Evolutionary conservation across 2,888 invertebrate species (phyloP).

Genomic region (Drosophila stalkeri): DNA sequence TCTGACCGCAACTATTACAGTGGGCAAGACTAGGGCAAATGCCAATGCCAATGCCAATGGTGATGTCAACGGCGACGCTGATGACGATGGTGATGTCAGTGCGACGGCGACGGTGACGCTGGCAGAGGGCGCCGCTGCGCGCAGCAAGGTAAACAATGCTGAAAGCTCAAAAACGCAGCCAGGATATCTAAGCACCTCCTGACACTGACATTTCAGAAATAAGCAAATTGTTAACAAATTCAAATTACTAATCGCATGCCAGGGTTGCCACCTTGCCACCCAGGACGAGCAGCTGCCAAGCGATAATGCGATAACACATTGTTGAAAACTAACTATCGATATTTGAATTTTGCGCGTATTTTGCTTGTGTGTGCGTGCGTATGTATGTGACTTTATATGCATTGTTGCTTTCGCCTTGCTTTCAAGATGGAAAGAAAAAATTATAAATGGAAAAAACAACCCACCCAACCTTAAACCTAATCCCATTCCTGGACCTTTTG

Average conservation of each 20-base stretch:
- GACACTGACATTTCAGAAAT: slow-evolving; percentile 10
- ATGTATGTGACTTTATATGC: slow-evolving; percentile 26
- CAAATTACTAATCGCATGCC: slow-evolving; percentile 53
- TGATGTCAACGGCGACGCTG: slow-evolving; percentile 26
- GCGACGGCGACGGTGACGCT: slow-evolving; percentile 63
- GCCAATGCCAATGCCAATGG: slow-evolving; percentile 13
- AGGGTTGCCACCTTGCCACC: slow-evolving; percentile 37
- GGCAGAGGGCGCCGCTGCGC: slow-evolving; percentile 52
- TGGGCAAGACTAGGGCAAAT: slow-evolving; percentile 9
- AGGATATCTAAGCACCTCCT: slow-evolving; percentile 10
- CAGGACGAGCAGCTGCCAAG: slow-evolving; percentile 10
- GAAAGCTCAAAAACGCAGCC: slow-evolving; percentile 4
- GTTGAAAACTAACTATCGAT: slow-evolving; percentile 25
- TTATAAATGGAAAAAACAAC: background rate
- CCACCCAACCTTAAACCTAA: background rate
- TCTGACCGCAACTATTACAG: slow-evolving; percentile 11
- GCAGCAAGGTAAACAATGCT: slow-evolving; percentile 68
- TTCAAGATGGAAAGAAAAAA: background rate
- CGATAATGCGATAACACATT: slow-evolving; percentile 22
- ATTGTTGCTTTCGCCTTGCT: slow-evolving; percentile 31
- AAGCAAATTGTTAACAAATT: slow-evolving; percentile 11
- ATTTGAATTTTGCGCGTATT: slow-evolving; percentile 16
- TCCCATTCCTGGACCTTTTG: background rate
- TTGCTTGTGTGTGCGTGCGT: slow-evolving; percentile 2
- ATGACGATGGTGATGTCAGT: slow-evolving; percentile 51